Evolutionary conservation across 2,797 vertebrate species (phyloP).

Genomic region (Peromyscus eremicus): DNA sequence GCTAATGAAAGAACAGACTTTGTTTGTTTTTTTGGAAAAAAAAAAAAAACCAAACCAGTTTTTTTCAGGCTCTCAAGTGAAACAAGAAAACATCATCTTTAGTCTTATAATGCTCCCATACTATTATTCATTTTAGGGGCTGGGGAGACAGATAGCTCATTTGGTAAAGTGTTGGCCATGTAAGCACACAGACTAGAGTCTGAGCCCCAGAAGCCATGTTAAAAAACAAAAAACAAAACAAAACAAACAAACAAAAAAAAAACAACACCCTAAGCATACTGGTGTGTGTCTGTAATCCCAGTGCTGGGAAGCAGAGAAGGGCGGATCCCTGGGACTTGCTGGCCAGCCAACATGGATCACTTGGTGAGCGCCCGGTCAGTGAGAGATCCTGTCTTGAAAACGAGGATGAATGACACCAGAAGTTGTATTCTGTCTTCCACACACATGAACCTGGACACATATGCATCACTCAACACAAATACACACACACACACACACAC

Average conservation of each 20-base stretch:
- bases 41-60: conserved; percentile 53
- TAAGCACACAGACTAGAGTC: neutral
- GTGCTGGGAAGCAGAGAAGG: neutral
- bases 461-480: neutral
- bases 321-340: neutral
- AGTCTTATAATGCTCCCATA: neutral
- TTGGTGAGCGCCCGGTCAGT: neutral
- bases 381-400: neutral
- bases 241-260: neutral
- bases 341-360: too few species aligned
- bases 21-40: neutral
- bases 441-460: neutral
- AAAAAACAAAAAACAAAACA: neutral
- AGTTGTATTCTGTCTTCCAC: too few species aligned
- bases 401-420: neutral
- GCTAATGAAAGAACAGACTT: conserved; percentile 18
- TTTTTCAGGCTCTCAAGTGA: neutral
- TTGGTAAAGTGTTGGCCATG: too few species aligned
- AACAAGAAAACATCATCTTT: conserved; percentile 20
- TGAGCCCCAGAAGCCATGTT: neutral
- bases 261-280: neutral
- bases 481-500: neutral
- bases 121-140: neutral
- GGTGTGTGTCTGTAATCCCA: neutral
- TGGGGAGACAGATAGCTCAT: neutral